Evolutionary conservation across 2,113 vertebrate genomes (phyloP), one percentile per base, ranked within the genome.

Genomic region (Suncus etruscus): DNA sequence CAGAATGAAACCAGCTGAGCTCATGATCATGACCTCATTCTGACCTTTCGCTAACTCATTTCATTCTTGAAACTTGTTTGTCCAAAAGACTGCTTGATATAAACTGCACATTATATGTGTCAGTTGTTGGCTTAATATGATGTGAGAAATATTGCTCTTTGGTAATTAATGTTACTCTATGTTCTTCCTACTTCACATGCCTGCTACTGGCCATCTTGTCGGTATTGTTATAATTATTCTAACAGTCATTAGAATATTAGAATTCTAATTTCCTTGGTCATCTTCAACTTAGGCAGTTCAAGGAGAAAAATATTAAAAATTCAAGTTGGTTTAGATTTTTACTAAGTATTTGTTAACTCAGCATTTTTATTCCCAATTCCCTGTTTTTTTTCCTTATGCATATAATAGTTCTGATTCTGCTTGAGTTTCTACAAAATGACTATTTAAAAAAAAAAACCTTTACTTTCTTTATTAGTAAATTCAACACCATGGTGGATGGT

Each of bases 41-140:
- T 93, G 85, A 91, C 87, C 74, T 86, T 91, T 73, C 51, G 66
- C 80, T 90, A 91, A 83, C 87, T 51, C 86, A 4, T 77, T 77
- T 90, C 90, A 89, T 54, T 81, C 8, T 65, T 80, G 86, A 83
- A 89, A 69, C 89, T 79, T 92, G 63, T 84, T 91, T 89, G 88
- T 92, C 32, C 25, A 29, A 65, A 82, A 39, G 1, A 89, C 86
- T 61, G 63, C 45, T 74, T 84, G 63, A 11, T 29, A 15, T 63
- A 82, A 77, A 31, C 70, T 86, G 25, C 8, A 24, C 7, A 25
- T 77, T 29, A 0, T 82, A 16, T 65, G n/a, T 47, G 69, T 24
- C 54, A 58, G 84, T 86, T 50, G 88, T 89, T 86, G 10, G 47
- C 51, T 58, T 70, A 47, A 65, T 45, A 22, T 54, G 2, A 18